Evolutionary conservation across 1,140 invertebrate species (phyloP).

Genomic region (Drosophila ohnishii): DNA sequence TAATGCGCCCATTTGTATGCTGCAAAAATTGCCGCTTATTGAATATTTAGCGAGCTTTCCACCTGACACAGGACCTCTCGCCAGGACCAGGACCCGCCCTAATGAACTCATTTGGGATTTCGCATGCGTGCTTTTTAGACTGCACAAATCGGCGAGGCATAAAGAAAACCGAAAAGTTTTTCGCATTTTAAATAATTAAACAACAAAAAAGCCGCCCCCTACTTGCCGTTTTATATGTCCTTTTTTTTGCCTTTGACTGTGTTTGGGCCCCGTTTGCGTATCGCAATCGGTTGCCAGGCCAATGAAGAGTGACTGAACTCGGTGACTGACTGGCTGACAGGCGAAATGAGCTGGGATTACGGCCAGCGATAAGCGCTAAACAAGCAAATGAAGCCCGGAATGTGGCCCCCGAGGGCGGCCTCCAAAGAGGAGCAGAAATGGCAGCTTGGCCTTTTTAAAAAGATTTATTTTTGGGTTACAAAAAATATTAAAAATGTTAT

Average conservation of each 20-base stretch:
- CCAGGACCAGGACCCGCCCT: conserved; percentile 15
- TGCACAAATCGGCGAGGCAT: conserved; percentile 15
- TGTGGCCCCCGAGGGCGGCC: conserved; percentile 14
- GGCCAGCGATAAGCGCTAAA: conserved; percentile 69
- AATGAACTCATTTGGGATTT: conserved; percentile 81
- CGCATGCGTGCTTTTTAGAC: conserved; percentile 62
- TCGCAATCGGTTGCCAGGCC: conserved; percentile 49
- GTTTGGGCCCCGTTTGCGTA: conserved; percentile 22
- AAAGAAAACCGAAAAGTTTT: conserved; percentile 48
- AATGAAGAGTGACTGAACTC: conserved; percentile 55
- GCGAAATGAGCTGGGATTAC: conserved; percentile 47
- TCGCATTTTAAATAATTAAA: conserved; percentile 79
- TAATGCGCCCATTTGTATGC: conserved; percentile 82
- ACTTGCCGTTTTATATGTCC: conserved; percentile 4
- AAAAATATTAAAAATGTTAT: not conserved
- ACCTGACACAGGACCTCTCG: conserved; percentile 20
- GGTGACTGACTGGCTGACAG: conserved; percentile 32
- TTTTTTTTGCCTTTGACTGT: not conserved
- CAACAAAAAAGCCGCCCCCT: conserved; percentile 34
- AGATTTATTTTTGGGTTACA: not conserved
- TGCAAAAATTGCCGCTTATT: conserved; percentile 81
- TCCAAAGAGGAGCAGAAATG: conserved; percentile 5
- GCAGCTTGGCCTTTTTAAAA: conserved; percentile 5
- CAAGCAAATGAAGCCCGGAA: conserved; percentile 67
- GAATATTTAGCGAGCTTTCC: conserved; percentile 73